A percentile compares a stretch with the other conserved stretches of the same genome.
These are phyloP conservation scores for Petaurus breviceps DNA, from an alignment of 2,113 vertebrate species.

Conservation along the genomic window DNA sequence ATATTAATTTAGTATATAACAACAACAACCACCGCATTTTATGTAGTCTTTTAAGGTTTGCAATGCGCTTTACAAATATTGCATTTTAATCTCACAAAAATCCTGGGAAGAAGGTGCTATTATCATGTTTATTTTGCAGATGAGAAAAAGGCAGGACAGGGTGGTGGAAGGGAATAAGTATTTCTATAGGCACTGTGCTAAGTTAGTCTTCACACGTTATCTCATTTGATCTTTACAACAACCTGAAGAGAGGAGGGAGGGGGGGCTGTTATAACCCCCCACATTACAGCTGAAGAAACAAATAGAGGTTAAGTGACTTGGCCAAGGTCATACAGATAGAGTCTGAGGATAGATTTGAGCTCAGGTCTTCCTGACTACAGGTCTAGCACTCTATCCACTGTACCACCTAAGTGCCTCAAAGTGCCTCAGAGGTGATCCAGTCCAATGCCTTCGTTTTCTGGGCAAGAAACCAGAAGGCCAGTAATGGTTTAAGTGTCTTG, in stretches of 20 bases:
- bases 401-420: background rate
- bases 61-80: background rate
- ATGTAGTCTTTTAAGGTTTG: background rate
- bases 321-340: background rate
- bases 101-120: background rate
- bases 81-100: background rate
- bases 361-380: background rate
- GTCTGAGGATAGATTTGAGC: background rate
- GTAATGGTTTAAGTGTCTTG: background rate
- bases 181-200: background rate
- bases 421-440: background rate
- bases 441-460: background rate
- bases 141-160: background rate
- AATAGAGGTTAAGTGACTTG: background rate
- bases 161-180: background rate
- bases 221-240: background rate
- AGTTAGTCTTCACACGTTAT: background rate
- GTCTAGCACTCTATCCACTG: background rate
- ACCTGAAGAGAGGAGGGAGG: background rate
- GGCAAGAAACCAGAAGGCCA: background rate
- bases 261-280: no score
- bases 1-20: background rate
- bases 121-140: background rate
- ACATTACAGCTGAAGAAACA: background rate
- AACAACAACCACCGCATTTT: background rate